Evolutionary conservation across 2,797 vertebrate genomes (phyloP).

Genomic region (Crenichthys baileyi): DNA sequence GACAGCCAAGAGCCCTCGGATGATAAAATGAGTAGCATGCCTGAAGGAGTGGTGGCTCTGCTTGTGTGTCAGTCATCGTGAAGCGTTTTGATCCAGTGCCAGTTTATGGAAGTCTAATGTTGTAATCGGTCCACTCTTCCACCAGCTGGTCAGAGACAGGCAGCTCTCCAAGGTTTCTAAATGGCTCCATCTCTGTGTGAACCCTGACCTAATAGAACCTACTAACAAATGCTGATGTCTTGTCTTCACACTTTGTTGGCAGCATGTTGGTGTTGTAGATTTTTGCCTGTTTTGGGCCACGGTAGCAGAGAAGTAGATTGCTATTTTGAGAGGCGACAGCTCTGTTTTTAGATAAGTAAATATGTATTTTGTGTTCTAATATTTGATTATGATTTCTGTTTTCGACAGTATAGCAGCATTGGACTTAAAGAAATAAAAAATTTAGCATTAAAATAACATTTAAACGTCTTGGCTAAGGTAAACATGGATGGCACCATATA

Average conservation of each 20-base stretch:
- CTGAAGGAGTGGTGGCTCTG: slow-evolving; percentile 67
- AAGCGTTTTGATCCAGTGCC: slow-evolving; percentile 64
- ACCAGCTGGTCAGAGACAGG: slow-evolving; percentile 75
- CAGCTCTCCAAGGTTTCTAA: slow-evolving; percentile 71
- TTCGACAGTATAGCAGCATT: background rate
- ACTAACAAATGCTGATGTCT: slow-evolving; percentile 52
- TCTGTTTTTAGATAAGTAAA: slow-evolving; percentile 19
- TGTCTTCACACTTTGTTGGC: slow-evolving; percentile 30
- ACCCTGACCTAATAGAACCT: slow-evolving; percentile 64
- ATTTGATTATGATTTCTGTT: slow-evolving; percentile 16
- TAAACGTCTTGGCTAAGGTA: background rate
- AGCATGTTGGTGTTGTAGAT: slow-evolving; percentile 26
- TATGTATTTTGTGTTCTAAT: background rate
- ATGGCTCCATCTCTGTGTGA: slow-evolving; percentile 60
- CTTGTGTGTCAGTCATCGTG: slow-evolving; percentile 68
- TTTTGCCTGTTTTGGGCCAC: slow-evolving; percentile 30
- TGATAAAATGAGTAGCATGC: slow-evolving; percentile 65
- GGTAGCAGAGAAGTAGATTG: slow-evolving; percentile 9
- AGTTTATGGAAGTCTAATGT: slow-evolving; percentile 70
- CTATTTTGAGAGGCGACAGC: slow-evolving; percentile 25
- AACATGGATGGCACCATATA: background rate
- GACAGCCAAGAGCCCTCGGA: slow-evolving; percentile 68
- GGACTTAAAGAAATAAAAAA: background rate
- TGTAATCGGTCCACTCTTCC: slow-evolving; percentile 72
- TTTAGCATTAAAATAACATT: background rate